phyloP scores from a whole-genome alignment of 1,140 invertebrate genomes.

The Philopotamus ludificatus region DNA sequence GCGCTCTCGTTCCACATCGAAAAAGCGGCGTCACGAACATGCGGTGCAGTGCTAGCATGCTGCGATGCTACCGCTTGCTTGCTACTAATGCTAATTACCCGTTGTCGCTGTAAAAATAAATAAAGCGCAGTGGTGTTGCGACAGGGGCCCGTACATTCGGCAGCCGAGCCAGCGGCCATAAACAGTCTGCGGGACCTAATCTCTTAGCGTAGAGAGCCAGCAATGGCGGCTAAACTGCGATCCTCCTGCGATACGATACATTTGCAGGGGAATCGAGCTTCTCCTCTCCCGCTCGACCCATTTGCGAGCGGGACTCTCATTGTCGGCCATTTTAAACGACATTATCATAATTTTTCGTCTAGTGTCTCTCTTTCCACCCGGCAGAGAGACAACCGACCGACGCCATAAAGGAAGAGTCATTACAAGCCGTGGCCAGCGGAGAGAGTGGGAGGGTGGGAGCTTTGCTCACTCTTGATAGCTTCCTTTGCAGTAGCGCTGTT shows the following conservation, averaged over 20 bases:
- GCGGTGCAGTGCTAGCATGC: too few relatives aligned
- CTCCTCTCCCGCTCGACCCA: slow-evolving; percentile 15
- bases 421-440: background rate
- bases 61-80: background rate
- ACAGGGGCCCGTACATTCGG: slow-evolving; percentile 8
- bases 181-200: slow-evolving; percentile 38
- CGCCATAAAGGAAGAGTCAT: slow-evolving; percentile 1
- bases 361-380: slow-evolving; percentile 6
- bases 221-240: slow-evolving; percentile 23
- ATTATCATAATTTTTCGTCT: slow-evolving; percentile 35
- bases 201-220: slow-evolving; percentile 30
- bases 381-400: background rate
- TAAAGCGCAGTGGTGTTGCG: slow-evolving; percentile 24
- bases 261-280: slow-evolving; percentile 26
- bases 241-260: slow-evolving; percentile 24
- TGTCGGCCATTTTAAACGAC: slow-evolving; percentile 19
- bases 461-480: too few relatives aligned
- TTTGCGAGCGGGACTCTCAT: slow-evolving; percentile 20
- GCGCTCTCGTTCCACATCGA: too few relatives aligned
- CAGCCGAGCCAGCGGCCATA: slow-evolving; percentile 14
- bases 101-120: slow-evolving; percentile 28
- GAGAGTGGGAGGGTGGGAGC: too few relatives aligned
- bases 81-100: slow-evolving; percentile 29
- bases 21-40: too few relatives aligned
- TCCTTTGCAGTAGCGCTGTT: too few relatives aligned